Evolutionary conservation across 2,113 vertebrate genomes (phyloP).

Genomic region (Psammodynastes pulverulentus): DNA sequence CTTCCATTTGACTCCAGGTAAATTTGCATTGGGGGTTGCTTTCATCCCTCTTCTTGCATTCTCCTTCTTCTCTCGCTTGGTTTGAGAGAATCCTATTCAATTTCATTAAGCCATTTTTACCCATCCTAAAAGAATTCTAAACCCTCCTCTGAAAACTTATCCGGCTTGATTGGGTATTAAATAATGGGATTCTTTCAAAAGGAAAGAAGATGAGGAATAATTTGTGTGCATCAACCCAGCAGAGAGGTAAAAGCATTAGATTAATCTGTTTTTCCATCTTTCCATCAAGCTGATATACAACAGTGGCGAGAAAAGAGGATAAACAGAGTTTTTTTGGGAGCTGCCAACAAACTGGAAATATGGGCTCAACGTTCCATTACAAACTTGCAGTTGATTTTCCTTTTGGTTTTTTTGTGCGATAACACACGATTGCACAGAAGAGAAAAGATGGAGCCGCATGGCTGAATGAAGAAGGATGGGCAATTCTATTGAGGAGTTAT

Average conservation of each 20-base stretch:
- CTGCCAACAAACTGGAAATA: conserved; percentile 24
- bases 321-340: background rate
- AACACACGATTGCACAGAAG: conserved; percentile 28
- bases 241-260: fast-evolving
- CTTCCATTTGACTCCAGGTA: background rate
- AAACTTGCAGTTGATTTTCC: conserved; percentile 52
- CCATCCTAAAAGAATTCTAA: background rate
- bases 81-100: background rate
- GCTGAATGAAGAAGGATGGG: conserved; percentile 52
- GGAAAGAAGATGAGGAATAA: background rate
- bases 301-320: conserved; percentile 5
- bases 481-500: conserved; percentile 51
- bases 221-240: background rate
- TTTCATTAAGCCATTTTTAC: background rate
- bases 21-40: background rate
- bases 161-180: background rate
- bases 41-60: background rate
- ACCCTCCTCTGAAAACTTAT: background rate
- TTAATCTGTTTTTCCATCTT: conserved; percentile 8
- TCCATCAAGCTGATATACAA: conserved; percentile 1
- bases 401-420: conserved; percentile 46
- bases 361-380: conserved; percentile 26
- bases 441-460: conserved; percentile 50
- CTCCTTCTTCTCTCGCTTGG: background rate
- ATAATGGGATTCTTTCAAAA: background rate